Percentiles rank a stretch among this genome's conserved stretches.
phyloP scores from a whole-genome alignment of 2,888 invertebrate species.

The Tetheella fluctuosa region DNA sequence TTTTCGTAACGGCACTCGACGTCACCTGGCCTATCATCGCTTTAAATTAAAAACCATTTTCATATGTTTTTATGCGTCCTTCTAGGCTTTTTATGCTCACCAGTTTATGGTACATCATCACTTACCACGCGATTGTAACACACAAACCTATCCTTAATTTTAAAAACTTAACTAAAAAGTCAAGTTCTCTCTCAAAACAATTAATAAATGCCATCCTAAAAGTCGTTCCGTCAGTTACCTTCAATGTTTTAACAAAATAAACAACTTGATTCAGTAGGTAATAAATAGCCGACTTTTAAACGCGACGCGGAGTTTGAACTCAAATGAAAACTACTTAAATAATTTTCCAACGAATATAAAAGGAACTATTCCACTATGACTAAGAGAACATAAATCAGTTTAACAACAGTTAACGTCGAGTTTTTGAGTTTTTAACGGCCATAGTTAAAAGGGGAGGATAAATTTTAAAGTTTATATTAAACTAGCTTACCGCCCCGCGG shows the following conservation, averaged over 20 bases:
- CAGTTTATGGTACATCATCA: too few relatives aligned
- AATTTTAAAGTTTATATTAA: neutral
- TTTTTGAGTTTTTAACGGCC: conserved; percentile 24
- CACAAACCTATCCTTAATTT: too few relatives aligned
- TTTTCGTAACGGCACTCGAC: too few relatives aligned
- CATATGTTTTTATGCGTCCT: too few relatives aligned
- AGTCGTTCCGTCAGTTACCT: neutral
- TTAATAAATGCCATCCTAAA: neutral
- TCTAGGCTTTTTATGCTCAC: too few relatives aligned
- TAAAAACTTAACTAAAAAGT: neutral
- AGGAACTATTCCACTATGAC: conserved; percentile 18
- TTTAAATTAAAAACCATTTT: too few relatives aligned
- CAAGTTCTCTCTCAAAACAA: neutral
- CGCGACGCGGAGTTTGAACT: neutral
- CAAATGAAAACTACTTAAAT: conserved; percentile 17
- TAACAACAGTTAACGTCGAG: conserved; percentile 25
- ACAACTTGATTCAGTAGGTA: neutral
- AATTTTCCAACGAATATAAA: conserved; percentile 25
- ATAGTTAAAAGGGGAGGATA: neutral
- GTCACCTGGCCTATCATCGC: too few relatives aligned
- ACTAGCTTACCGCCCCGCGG: too few relatives aligned
- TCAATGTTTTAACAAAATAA: neutral
- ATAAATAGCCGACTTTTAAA: neutral
- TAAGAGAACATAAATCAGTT: conserved; percentile 30
- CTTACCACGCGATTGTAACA: too few relatives aligned